Base-by-base conservation (phyloP, 1,140 invertebrate species). In the Eueides isabella region DNA sequence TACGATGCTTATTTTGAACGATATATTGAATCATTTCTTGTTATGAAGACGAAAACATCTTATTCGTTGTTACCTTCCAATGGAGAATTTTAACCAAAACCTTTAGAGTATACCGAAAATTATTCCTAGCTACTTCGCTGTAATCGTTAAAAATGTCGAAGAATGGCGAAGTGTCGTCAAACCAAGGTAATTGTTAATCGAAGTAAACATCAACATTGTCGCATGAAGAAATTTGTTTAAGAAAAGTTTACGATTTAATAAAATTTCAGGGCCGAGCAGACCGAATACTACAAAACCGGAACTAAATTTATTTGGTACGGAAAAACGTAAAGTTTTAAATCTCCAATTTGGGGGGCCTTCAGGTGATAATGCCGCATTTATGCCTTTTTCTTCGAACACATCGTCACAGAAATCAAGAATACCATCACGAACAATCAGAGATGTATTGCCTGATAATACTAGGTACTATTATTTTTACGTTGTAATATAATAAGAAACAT, bases 91-190 rank as follows among this genome's bases (percentile, higher is more conserved):
- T 63, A 44, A 68, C 62, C 66, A 75, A 26, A 74, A 69, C 63
- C 61, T 73, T 61, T 85, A 86, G 70, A 71, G 63, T 74, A 71
- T 23, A 67, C 19, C 9, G 2, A 11, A 26, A 55, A 55, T 55
- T 26, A 26, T 75, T 76, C 62, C 65, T 73, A 62, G 78, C 79
- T 75, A 63, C 67, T 69, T 71, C 28, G 61, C 48, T 71, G 66
- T 77, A 74, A 72, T 79, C 61, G 75, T 76, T 82, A 84, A 90
- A 91, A 88, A 92, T 92, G 91, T 92, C 91, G 87, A 92, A 86
- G 87, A 93, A 93, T 91, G 91, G 91, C 85, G 91, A 93, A 85
- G 83, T 92, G 84, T 88, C 91, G 82, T 89, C 91, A 88, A 91
- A 88, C 83, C 91, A 92, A 92, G 91, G 91, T 92, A 92, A 87